Evolutionary conservation across 2,113 vertebrate species (phyloP), one percentile per base, ranked within the genome.

Genomic region (Megaceryle maxima): DNA sequence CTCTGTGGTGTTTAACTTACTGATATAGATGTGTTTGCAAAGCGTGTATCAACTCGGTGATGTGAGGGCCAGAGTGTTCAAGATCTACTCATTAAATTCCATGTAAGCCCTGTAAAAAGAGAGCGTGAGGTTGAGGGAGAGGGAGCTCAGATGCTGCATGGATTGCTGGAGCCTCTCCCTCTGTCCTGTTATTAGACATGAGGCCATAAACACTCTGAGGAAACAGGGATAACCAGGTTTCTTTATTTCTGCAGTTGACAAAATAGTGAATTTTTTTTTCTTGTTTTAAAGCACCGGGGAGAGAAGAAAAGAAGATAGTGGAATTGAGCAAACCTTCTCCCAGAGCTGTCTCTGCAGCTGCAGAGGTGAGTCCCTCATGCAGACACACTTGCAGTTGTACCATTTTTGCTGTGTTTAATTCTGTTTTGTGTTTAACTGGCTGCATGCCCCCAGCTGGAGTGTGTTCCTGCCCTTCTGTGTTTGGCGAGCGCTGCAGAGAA

Each of bases 241-340:
- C 13, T 70, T 75, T 53, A 39, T 43, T 83, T 53, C 68, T 76
- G 17, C 57, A 55, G 5, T 63, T 76, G 37, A 63, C 12, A 19
- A 55, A 78, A 24, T 13, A 2, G 5, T 16, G 18, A 4, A 78
- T 50, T 80, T 37, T 14, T 7, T 53, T 37, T 80, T 14, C 55
- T 93, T 72, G 35, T 75, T 76, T 94, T 79, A 88, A 92, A 96
- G 91, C 68, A 91, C 97, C 97, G 93, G 80, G 90, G 90, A 98
- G 87, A 76, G 98, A 98, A 87, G 98, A 98, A 43, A 98, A 97
- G 88, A 97, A 90, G 73, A 25, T 94, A 1, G 87, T 96, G 73
- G 97, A 98, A 77, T 59, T 90, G 87, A 97, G 22, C 86, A 97
- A 92, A 24, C n/a, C 95, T 77, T 92, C 55, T 92, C 82, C 88